phyloP scores from a whole-genome alignment of 37 sponge, comb jelly and placozoan species.

The Oscarella lobularis region DNA sequence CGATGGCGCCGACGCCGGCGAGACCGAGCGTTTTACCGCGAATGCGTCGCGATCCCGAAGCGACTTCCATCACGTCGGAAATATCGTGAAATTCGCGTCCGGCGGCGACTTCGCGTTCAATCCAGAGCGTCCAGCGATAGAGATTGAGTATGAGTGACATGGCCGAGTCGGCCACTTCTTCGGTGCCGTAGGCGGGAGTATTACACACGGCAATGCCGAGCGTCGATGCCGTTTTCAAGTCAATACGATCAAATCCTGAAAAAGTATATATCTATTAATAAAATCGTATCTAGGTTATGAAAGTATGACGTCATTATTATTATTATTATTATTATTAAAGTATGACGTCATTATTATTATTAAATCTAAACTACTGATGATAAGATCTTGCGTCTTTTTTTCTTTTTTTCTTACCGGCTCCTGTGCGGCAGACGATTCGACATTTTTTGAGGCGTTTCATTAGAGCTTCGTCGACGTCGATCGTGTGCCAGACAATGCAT shows the following conservation, averaged over 20 bases:
- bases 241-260: slow-evolving; percentile 52
- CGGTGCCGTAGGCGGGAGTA: slow-evolving; percentile 70
- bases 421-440: not conserved
- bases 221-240: slow-evolving; percentile 31
- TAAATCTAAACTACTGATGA: too few relatives aligned
- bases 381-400: too few relatives aligned
- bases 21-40: slow-evolving; percentile 69
- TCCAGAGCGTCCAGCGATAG: slow-evolving; percentile 44
- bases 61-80: not conserved
- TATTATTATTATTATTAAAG: too few relatives aligned
- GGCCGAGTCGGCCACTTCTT: slow-evolving; percentile 74
- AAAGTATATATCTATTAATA: too few relatives aligned
- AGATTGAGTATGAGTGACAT: slow-evolving; percentile 50
- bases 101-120: slow-evolving; percentile 10
- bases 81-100: not conserved
- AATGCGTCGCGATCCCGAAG: slow-evolving; percentile 33
- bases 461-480: not conserved
- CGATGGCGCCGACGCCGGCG: slow-evolving; percentile 64
- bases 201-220: slow-evolving; percentile 49
- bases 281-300: too few relatives aligned
- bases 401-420: not conserved
- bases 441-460: not conserved
- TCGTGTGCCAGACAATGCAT: slow-evolving; percentile 1
- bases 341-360: too few relatives aligned
- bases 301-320: too few relatives aligned